Evolutionary conservation across 1,140 invertebrate genomes (phyloP).

Genomic region (Nephila pilipes): DNA sequence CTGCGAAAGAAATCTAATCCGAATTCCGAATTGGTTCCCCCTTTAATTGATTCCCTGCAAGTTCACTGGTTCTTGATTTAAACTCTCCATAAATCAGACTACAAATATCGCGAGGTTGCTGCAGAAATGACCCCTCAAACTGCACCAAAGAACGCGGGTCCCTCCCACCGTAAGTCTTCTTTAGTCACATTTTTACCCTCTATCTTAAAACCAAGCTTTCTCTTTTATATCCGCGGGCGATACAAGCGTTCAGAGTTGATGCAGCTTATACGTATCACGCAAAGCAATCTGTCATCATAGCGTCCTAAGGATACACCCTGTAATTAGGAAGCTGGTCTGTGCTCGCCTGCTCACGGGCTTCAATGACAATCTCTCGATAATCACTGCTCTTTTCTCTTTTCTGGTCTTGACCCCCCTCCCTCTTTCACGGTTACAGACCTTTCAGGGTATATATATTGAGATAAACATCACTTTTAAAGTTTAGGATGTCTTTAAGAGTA

Average conservation of each 20-base stretch:
- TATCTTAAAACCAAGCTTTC: slow-evolving; percentile 56
- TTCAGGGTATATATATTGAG: slow-evolving; percentile 56
- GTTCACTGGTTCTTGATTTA: slow-evolving; percentile 15
- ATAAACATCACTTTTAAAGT: slow-evolving; percentile 52
- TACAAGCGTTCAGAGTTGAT: slow-evolving; percentile 60
- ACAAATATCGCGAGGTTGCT: slow-evolving; percentile 39
- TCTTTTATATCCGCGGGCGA: slow-evolving; percentile 59
- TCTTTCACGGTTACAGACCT: slow-evolving; percentile 37
- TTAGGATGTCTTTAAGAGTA: slow-evolving; percentile 4
- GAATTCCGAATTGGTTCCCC: slow-evolving; percentile 27
- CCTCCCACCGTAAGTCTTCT: slow-evolving; percentile 72
- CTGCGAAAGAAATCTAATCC: slow-evolving; percentile 12
- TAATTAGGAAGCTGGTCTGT: slow-evolving; percentile 71
- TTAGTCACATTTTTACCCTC: slow-evolving; percentile 72
- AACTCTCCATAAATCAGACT: slow-evolving; percentile 44
- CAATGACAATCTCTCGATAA: slow-evolving; percentile 69
- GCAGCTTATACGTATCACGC: slow-evolving; percentile 73
- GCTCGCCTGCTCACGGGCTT: slow-evolving; percentile 74
- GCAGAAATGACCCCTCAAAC: slow-evolving; percentile 44
- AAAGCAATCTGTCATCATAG: slow-evolving; percentile 75
- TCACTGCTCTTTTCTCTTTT: slow-evolving; percentile 51
- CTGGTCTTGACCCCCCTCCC: slow-evolving; percentile 40
- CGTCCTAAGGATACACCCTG: slow-evolving; percentile 73
- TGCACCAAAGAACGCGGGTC: slow-evolving; percentile 33
- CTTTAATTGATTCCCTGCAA: slow-evolving; percentile 29